Evolutionary conservation across 2,113 vertebrate species (phyloP).

Genomic region (Gymnocephalus cernua): DNA sequence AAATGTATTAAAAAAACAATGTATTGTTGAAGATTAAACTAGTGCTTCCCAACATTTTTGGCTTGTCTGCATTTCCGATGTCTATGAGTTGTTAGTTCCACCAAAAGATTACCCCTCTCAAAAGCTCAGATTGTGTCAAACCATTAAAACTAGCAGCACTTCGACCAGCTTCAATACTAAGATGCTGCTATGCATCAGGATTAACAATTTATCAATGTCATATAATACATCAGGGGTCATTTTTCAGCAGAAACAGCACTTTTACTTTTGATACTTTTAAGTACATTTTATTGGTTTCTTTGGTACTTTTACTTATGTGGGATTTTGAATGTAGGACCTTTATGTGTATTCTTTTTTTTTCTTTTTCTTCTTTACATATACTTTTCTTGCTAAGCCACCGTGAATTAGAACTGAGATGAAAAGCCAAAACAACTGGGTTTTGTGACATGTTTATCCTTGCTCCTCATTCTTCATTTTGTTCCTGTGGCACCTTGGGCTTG

Average conservation of each 20-base stretch:
- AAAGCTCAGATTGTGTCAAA: background rate
- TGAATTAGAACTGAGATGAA: slow-evolving; percentile 11
- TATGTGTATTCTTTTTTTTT: background rate
- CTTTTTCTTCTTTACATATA: background rate
- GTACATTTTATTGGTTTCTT: background rate
- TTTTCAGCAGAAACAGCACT: background rate
- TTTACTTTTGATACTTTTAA: background rate
- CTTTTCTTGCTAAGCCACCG: slow-evolving; percentile 5
- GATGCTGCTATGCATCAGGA: background rate
- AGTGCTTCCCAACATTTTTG: no score
- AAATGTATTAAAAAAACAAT: background rate
- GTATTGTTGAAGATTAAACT: background rate
- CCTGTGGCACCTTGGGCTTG: background rate
- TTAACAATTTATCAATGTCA: background rate
- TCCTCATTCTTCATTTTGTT: slow-evolving; percentile 37
- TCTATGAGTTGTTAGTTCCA: background rate
- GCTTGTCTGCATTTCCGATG: background rate
- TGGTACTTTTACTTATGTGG: background rate
- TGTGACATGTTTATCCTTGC: slow-evolving; percentile 25
- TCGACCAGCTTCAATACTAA: background rate
- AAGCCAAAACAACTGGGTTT: background rate
- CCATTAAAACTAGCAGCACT: no score
- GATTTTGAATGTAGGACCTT: background rate
- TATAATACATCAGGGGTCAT: background rate
- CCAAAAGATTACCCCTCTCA: background rate